Evolutionary conservation across 2,113 vertebrate genomes (phyloP).

Genomic region (Acrocephalus kingi): DNA sequence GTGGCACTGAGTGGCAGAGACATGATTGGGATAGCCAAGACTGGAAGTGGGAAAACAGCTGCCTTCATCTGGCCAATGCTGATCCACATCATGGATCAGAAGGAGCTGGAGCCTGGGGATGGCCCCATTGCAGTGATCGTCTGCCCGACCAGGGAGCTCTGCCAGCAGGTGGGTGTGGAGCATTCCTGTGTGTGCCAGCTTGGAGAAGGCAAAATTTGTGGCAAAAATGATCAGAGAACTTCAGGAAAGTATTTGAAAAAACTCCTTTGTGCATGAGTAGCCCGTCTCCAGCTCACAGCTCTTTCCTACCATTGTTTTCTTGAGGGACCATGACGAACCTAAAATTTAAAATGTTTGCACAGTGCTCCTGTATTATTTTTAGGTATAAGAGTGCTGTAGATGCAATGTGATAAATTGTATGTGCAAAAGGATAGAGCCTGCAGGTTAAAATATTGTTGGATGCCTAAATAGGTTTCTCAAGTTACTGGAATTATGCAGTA

Average conservation of each 20-base stretch:
- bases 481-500: background rate
- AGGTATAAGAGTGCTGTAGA: background rate
- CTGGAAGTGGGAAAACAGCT: constrained; percentile 96
- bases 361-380: background rate
- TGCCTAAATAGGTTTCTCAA: background rate
- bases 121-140: constrained; percentile 96
- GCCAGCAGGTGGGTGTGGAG: constrained; percentile 86
- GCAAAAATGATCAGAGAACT: background rate
- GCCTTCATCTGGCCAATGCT: constrained; percentile 99
- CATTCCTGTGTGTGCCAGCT: background rate
- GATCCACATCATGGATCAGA: constrained; percentile 99
- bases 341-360: background rate
- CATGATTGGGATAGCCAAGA: constrained; percentile 99
- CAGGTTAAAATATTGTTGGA: background rate
- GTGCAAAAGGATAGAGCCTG: background rate
- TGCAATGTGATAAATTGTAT: background rate
- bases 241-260: background rate
- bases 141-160: constrained; percentile 96
- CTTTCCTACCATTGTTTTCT: background rate
- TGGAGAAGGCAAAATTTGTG: background rate
- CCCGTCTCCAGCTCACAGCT: background rate
- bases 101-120: constrained; percentile 91
- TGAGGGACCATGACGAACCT: background rate
- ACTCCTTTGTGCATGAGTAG: background rate
- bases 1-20: constrained; percentile 95